A percentile compares a stretch with the other conserved stretches of the same genome.
Evolutionary conservation across 2,113 vertebrate species (phyloP).

Genomic region (Zonotrichia leucophrys): DNA sequence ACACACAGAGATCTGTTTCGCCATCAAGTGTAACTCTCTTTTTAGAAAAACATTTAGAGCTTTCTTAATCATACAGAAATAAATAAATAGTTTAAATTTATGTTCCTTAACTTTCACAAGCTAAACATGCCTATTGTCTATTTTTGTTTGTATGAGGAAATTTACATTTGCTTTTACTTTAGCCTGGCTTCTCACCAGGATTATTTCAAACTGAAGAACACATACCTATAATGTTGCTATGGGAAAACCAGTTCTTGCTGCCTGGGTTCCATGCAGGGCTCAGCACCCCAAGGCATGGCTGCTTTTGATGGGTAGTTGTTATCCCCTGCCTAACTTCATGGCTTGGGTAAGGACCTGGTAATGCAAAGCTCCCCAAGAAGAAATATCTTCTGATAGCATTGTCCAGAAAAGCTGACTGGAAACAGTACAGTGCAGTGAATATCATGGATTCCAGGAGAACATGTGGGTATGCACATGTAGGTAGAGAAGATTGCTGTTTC

Average conservation of each 20-base stretch:
- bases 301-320: neutral
- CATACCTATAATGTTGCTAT: neutral
- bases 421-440: neutral
- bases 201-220: neutral
- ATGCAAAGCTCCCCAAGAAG: neutral
- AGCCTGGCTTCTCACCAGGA: neutral
- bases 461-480: accelerated
- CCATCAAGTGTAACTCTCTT: neutral
- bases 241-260: neutral
- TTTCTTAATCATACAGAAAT: neutral
- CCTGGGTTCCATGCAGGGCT: neutral
- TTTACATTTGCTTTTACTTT: neutral
- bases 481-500: neutral
- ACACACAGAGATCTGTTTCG: neutral
- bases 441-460: neutral
- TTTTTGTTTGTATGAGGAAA: neutral
- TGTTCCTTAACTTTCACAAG: neutral
- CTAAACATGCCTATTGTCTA: accelerated
- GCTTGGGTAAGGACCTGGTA: neutral
- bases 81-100: neutral
- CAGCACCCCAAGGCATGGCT: neutral
- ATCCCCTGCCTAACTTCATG: neutral
- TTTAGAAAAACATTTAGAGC: neutral
- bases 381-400: neutral
- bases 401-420: neutral